A percentile compares a stretch with the other conserved stretches of the same genome.
phyloP scores from a whole-genome alignment of 2,797 vertebrate genomes.

The Tarsius wallacei region DNA sequence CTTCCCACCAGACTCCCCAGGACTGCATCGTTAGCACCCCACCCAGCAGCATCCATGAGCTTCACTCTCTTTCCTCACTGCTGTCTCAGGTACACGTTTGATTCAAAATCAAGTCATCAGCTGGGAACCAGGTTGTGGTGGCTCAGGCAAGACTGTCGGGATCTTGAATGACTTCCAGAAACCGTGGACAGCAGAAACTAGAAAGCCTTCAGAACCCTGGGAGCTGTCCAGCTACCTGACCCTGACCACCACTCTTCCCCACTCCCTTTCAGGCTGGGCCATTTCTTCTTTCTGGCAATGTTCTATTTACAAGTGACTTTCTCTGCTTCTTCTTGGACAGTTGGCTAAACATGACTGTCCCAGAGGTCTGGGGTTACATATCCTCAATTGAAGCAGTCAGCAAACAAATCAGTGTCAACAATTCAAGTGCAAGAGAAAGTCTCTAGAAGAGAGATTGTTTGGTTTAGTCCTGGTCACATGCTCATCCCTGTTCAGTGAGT shows the following conservation, averaged over 20 bases:
- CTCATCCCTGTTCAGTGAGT: neutral
- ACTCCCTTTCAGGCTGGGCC: neutral
- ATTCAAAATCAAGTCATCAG: neutral
- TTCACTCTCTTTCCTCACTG: neutral
- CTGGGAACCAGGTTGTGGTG: neutral
- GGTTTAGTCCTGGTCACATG: neutral
- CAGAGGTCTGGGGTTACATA: neutral
- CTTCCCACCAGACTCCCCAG: neutral
- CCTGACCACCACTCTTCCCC: fast-evolving
- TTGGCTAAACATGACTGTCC: neutral
- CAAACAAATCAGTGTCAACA: conserved; percentile 22
- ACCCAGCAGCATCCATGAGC: neutral
- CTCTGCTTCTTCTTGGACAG: neutral
- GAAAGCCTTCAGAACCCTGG: neutral
- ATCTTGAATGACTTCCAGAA: neutral
- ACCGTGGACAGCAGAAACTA: neutral
- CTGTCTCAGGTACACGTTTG: neutral
- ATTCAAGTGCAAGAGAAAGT: neutral
- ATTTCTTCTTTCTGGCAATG: neutral
- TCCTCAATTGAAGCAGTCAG: neutral
- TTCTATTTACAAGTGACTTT: conserved; percentile 27
- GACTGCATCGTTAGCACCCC: neutral
- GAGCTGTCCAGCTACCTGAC: conserved; percentile 2
- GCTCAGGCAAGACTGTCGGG: neutral
- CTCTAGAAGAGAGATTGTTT: neutral